Evolutionary conservation across 2,888 invertebrate species (phyloP).

Genomic region (Agapostemon virescens): DNA sequence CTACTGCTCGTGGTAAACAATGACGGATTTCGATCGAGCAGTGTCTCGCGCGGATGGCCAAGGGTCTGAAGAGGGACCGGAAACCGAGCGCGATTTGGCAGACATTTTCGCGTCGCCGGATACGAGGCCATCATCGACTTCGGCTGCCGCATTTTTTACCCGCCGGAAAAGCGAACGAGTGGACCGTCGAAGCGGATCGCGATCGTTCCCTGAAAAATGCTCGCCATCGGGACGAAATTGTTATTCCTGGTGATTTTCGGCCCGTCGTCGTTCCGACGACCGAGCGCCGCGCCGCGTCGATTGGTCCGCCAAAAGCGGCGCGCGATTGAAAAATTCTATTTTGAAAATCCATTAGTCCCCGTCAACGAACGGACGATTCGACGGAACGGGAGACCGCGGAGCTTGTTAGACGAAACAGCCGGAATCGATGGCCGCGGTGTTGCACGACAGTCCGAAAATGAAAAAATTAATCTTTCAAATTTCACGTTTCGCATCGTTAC

Average conservation of each 20-base stretch:
- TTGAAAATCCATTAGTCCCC: constrained; percentile 34
- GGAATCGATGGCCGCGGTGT: constrained; percentile 8
- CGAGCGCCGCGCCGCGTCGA: not conserved
- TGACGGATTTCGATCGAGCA: not conserved
- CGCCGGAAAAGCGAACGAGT: constrained; percentile 11
- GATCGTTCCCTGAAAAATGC: constrained; percentile 20
- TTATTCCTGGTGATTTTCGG: constrained; percentile 27
- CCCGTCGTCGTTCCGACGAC: not conserved
- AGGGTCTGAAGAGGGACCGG: not conserved
- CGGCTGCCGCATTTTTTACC: not conserved
- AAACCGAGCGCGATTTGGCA: not conserved
- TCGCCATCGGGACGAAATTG: constrained; percentile 14
- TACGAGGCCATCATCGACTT: not conserved
- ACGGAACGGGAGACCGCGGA: not conserved
- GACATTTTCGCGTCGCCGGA: constrained; percentile 20
- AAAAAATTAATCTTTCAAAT: not conserved
- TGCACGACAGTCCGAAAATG: not conserved
- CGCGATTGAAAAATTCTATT: constrained; percentile 30
- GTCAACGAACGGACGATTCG: not conserved
- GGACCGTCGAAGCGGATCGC: not conserved
- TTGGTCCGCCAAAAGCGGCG: not conserved
- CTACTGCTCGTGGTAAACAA: not conserved
- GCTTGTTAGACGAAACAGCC: constrained; percentile 12
- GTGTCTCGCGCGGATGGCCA: not conserved
- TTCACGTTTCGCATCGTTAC: not conserved